A percentile compares a stretch with the other conserved stretches of the same genome.
These are phyloP conservation scores for Agrilus planipennis DNA, from an alignment of 1,140 invertebrate species.

Conservation along the genomic window DNA sequence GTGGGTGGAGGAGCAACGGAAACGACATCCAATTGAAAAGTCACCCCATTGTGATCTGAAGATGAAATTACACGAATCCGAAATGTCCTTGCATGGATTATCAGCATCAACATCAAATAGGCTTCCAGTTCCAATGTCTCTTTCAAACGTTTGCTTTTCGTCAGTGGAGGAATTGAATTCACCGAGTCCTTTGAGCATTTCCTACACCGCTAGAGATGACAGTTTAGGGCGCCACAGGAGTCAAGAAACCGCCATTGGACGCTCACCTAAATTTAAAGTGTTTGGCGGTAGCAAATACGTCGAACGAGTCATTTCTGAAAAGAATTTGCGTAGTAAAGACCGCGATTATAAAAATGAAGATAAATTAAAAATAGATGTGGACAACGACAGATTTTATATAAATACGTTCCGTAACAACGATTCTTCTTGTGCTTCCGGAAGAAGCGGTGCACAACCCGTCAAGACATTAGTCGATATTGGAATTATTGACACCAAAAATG, in stretches of 20 bases:
- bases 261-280: too few relatives aligned
- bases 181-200: not conserved
- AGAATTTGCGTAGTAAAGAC: not conserved
- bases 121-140: too few relatives aligned
- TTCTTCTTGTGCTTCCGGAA: not conserved
- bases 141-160: too few relatives aligned
- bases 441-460: not conserved
- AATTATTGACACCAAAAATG: not conserved
- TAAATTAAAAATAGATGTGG: too few relatives aligned
- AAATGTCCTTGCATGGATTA: slow-evolving; percentile 1
- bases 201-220: not conserved
- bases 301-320: not conserved
- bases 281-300: too few relatives aligned
- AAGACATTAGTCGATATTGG: not conserved
- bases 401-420: slow-evolving; percentile 1
- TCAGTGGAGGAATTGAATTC: not conserved
- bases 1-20: too few relatives aligned
- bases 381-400: too few relatives aligned
- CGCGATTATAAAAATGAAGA: not conserved
- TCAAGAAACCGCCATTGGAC: too few relatives aligned
- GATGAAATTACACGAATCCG: too few relatives aligned
- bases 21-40: slow-evolving; percentile 16
- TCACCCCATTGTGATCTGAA: too few relatives aligned
- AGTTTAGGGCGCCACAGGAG: too few relatives aligned
- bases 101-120: slow-evolving; percentile 4